phyloP scores from a whole-genome alignment of 2,888 invertebrate species.

The Platycheirus rosarum region DNA sequence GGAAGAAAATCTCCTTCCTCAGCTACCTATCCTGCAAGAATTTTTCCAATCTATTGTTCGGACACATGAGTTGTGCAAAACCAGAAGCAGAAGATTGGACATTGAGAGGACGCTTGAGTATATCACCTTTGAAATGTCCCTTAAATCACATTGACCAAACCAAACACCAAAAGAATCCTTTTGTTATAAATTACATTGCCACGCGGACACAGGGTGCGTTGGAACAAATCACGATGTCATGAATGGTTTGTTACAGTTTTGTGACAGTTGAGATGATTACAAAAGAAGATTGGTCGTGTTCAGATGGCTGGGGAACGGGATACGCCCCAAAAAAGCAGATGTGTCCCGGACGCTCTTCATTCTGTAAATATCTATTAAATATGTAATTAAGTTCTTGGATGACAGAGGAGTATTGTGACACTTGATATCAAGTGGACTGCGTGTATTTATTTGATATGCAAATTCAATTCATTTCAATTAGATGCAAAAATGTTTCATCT shows the following conservation, averaged over 20 bases:
- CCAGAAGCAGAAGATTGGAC: constrained; percentile 15
- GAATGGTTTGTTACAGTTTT: constrained; percentile 18
- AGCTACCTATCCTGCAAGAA: constrained; percentile 27
- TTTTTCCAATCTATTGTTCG: constrained; percentile 39
- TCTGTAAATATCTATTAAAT: not conserved
- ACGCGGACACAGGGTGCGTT: constrained; percentile 25
- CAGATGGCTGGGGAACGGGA: not conserved
- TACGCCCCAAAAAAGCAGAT: constrained; percentile 22
- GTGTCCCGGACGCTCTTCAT: not conserved
- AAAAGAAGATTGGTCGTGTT: constrained; percentile 11
- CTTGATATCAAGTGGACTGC: not conserved
- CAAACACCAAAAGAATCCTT: constrained; percentile 30
- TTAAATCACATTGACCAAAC: constrained; percentile 61
- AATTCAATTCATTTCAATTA: too few species aligned
- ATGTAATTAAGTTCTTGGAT: constrained; percentile 29
- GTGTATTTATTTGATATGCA: too few species aligned
- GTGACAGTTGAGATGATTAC: constrained; percentile 22
- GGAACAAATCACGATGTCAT: not conserved
- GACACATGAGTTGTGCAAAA: constrained; percentile 15
- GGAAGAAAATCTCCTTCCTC: not conserved
- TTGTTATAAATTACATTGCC: constrained; percentile 59
- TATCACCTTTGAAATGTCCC: constrained; percentile 39
- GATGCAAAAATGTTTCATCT: too few species aligned
- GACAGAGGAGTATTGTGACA: not conserved
- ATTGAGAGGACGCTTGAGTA: constrained; percentile 13